Conservation (phyloP, 2,888 invertebrate genomes). For the Isoperla grammatica region DNA sequence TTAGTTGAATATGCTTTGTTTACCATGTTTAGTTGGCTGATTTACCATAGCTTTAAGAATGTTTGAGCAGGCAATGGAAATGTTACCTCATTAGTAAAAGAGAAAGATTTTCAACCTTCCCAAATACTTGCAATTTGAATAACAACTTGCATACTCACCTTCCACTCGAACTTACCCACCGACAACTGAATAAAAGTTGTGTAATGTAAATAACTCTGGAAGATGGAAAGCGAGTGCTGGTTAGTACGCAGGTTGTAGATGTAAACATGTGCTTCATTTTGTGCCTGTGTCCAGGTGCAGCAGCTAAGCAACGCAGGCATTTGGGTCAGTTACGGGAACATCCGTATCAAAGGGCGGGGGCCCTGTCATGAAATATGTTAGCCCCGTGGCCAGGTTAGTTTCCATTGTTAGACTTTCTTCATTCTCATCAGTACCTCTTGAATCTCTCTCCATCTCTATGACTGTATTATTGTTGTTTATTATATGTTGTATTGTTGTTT, state of each 20-base stretch:
- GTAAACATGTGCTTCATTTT: constrained; percentile 26
- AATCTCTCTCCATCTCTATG: constrained; percentile 23
- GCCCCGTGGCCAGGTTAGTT: constrained; percentile 45
- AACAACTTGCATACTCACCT: too few species aligned
- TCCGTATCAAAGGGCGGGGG: constrained; percentile 94
- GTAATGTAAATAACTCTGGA: constrained; percentile 1
- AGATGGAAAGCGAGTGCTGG: background rate
- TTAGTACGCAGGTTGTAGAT: constrained; percentile 3
- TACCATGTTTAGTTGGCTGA: background rate
- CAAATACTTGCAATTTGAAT: too few species aligned
- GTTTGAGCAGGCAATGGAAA: background rate
- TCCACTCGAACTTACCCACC: too few species aligned
- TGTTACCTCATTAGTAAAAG: background rate
- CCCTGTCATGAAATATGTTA: constrained; percentile 57
- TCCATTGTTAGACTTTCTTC: constrained; percentile 24
- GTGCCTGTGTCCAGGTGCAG: constrained; percentile 62
- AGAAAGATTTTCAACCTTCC: too few species aligned
- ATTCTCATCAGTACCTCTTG: constrained; percentile 22
- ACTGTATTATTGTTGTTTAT: constrained; percentile 17
- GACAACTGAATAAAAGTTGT: background rate
- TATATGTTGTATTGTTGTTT: constrained; percentile 17
- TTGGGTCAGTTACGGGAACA: constrained; percentile 90
- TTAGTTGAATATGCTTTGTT: background rate
- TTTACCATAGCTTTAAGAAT: background rate
- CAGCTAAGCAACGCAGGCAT: constrained; percentile 75